These are phyloP conservation scores for Phorcus lineatus DNA, from an alignment of 2,888 invertebrate genomes.

Conservation along the genomic window DNA sequence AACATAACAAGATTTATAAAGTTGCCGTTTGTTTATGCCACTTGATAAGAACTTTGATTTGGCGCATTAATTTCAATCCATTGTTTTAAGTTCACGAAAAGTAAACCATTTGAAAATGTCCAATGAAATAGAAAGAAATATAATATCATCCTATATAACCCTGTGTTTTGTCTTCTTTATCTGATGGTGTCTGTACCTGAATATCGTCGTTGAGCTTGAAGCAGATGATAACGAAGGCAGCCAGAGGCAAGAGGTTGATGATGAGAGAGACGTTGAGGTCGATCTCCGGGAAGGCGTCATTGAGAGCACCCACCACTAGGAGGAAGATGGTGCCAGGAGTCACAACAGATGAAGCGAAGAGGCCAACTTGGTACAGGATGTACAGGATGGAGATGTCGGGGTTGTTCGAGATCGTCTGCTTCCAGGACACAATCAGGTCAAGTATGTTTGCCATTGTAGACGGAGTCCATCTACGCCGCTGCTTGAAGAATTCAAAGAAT, in stretches of 20 bases:
- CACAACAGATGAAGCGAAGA: constrained; percentile 78
- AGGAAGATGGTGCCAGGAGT: constrained; percentile 85
- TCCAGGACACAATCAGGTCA: constrained; percentile 81
- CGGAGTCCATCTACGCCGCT: constrained; percentile 97
- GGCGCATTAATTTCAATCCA: too few relatives aligned
- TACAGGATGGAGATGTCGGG: constrained; percentile 66
- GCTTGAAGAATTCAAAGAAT: constrained; percentile 87
- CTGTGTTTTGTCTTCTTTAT: too few relatives aligned
- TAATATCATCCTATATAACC: too few relatives aligned
- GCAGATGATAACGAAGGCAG: constrained; percentile 62
- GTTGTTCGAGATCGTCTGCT: constrained; percentile 58
- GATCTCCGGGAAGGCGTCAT: constrained; percentile 73
- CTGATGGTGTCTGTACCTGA: constrained; percentile 80
- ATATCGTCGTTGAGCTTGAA: constrained; percentile 49
- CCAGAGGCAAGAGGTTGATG: constrained; percentile 59
- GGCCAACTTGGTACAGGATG: constrained; percentile 63
- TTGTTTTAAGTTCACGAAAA: too few relatives aligned
- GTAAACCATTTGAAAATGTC: too few relatives aligned
- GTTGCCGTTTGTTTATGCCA: too few relatives aligned
- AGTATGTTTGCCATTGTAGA: constrained; percentile 99
- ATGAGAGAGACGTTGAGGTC: constrained; percentile 77
- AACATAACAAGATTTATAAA: too few relatives aligned
- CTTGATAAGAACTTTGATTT: too few relatives aligned
- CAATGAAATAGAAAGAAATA: too few relatives aligned
- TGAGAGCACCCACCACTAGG: constrained; percentile 82